Conservation (phyloP, 1,140 invertebrate genomes). For the Drosophila littoralis region DNA sequence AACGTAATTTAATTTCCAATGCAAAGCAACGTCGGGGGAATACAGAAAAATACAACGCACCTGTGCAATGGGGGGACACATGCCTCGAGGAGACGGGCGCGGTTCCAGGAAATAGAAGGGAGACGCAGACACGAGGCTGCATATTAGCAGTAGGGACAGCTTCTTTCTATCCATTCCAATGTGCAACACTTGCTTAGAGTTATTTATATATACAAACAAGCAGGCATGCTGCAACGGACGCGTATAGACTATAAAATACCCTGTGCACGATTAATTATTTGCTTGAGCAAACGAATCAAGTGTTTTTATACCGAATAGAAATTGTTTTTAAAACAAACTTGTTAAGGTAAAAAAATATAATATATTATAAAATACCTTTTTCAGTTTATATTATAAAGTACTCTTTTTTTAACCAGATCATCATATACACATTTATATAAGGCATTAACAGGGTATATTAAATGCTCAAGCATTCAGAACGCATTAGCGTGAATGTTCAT, state of each 20-base stretch:
- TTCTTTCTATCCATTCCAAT: slow-evolving; percentile 19
- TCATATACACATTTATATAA: neutral
- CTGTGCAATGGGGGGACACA: slow-evolving; percentile 36
- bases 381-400: too few species aligned
- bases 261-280: neutral
- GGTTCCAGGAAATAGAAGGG: neutral
- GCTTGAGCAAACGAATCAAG: neutral
- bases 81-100: slow-evolving; percentile 20
- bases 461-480: slow-evolving; percentile 72
- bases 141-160: slow-evolving; percentile 45
- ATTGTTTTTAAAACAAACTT: neutral
- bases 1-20: slow-evolving; percentile 70
- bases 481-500: slow-evolving; percentile 79
- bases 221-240: neutral
- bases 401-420: too few species aligned
- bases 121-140: slow-evolving; percentile 13
- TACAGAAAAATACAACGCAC: slow-evolving; percentile 45
- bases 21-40: slow-evolving; percentile 37
- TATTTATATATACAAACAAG: slow-evolving; percentile 50
- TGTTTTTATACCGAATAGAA: too few species aligned
- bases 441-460: slow-evolving; percentile 26
- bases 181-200: slow-evolving; percentile 48
- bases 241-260: slow-evolving; percentile 16
- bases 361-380: too few species aligned
- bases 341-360: neutral